Percentiles rank a stretch among this genome's conserved stretches.
Evolutionary conservation across 2,797 vertebrate species (phyloP).

Genomic region (Xenopus petersii): DNA sequence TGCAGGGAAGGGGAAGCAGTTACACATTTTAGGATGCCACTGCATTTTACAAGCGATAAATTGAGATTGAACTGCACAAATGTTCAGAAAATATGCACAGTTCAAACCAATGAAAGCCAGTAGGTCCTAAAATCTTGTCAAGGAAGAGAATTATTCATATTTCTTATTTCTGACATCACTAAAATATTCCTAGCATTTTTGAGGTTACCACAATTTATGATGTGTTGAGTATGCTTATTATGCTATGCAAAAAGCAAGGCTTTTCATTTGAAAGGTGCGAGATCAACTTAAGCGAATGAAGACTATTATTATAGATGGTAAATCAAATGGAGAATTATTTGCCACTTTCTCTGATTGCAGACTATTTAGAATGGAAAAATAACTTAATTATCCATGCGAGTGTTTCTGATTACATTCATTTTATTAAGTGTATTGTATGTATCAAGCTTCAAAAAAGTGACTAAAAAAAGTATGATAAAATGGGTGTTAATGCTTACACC

Average conservation of each 20-base stretch:
- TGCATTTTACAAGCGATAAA: no score
- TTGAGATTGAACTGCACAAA: not conserved
- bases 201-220: not conserved
- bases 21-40: conserved; percentile 33
- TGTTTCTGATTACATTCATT: conserved; percentile 14
- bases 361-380: conserved; percentile 11
- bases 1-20: conserved; percentile 44
- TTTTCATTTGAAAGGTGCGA: not conserved
- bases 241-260: not conserved
- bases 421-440: not conserved
- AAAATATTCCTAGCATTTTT: no score
- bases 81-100: no score
- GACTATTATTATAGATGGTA: not conserved
- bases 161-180: no score
- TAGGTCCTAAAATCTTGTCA: no score
- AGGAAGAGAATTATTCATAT: no score
- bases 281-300: not conserved
- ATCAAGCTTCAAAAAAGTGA: not conserved
- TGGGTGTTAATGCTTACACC: not conserved
- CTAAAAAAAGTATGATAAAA: not conserved
- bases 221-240: not conserved
- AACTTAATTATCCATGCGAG: conserved; percentile 9
- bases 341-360: conserved; percentile 10
- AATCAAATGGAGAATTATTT: conserved; percentile 15
- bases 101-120: no score